Evolutionary conservation across 2,888 invertebrate genomes (phyloP).

Genomic region (Oegoconia quadripuncta): DNA sequence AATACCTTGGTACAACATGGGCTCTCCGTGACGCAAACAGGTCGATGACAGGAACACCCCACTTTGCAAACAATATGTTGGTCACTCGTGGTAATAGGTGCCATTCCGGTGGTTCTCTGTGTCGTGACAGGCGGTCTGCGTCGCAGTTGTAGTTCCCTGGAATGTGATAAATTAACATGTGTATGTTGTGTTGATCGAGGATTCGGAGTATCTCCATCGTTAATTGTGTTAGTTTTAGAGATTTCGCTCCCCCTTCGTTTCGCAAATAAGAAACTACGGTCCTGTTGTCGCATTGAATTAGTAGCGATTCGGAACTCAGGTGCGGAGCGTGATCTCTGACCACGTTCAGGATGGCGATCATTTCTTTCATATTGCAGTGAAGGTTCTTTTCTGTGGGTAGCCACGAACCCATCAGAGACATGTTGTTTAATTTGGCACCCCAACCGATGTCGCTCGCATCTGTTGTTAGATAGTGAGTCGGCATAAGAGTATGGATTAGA

Average conservation of each 20-base stretch:
- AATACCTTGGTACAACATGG: constrained; percentile 2
- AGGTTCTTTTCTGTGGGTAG: constrained; percentile 26
- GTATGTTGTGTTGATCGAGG: background rate
- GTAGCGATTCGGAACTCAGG: background rate
- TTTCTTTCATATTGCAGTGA: constrained; percentile 15
- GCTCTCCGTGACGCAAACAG: constrained; percentile 16
- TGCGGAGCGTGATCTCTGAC: background rate
- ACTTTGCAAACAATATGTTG: constrained; percentile 13
- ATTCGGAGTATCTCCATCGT: constrained; percentile 6
- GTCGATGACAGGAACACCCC: constrained; percentile 19
- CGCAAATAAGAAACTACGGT: constrained; percentile 18
- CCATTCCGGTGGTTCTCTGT: constrained; percentile 18
- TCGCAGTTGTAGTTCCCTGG: constrained; percentile 32
- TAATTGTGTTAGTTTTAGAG: background rate
- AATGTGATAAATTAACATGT: constrained; percentile 12
- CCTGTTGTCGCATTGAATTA: constrained; percentile 9
- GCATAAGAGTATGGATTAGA: too few relatives aligned
- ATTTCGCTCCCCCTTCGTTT: constrained; percentile 4
- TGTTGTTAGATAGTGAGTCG: too few relatives aligned
- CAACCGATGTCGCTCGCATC: background rate
- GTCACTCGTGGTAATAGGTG: constrained; percentile 12
- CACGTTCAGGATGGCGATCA: constrained; percentile 11
- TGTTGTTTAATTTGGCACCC: background rate
- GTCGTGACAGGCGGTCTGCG: constrained; percentile 26
- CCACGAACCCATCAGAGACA: constrained; percentile 12